phyloP scores from a whole-genome alignment of 1,140 invertebrate species.

The Drosophila orosa region DNA sequence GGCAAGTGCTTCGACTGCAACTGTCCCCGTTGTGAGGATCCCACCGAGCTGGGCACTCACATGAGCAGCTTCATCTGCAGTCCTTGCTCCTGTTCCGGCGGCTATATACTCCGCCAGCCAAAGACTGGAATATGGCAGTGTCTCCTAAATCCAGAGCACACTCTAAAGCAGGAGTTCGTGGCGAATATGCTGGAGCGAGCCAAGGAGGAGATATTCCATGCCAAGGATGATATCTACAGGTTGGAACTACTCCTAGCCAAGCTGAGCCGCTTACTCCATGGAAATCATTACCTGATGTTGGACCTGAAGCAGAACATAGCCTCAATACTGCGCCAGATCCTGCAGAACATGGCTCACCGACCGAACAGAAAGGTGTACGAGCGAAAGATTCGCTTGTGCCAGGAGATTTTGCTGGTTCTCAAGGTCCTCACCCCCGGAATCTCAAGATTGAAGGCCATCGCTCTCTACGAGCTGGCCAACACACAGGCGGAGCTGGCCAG shows the following conservation, averaged over 20 bases:
- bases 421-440: conserved; percentile 90
- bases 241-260: conserved; percentile 87
- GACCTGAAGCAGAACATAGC: conserved; percentile 89
- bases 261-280: conserved; percentile 86
- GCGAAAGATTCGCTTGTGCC: conserved; percentile 88
- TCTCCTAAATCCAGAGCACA: conserved; percentile 58
- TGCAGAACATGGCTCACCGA: conserved; percentile 84
- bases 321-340: conserved; percentile 86
- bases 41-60: conserved; percentile 88
- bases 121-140: conserved; percentile 65
- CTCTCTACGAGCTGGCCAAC: conserved; percentile 90
- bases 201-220: conserved; percentile 83
- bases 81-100: conserved; percentile 71
- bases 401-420: conserved; percentile 87
- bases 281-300: conserved; percentile 88
- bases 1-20: conserved; percentile 90
- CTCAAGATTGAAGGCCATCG: conserved; percentile 88
- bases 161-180: conserved; percentile 58
- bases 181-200: conserved; percentile 80
- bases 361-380: conserved; percentile 86
- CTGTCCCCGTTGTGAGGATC: conserved; percentile 88
- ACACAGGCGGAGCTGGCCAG: conserved; percentile 87
- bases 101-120: conserved; percentile 57
- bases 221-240: conserved; percentile 77
- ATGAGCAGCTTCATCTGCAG: conserved; percentile 88